Percentiles rank a stretch among this genome's conserved stretches.
These are phyloP conservation scores for Aldabrachelys gigantea DNA, from an alignment of 2,113 vertebrate genomes.

Conservation along the genomic window DNA sequence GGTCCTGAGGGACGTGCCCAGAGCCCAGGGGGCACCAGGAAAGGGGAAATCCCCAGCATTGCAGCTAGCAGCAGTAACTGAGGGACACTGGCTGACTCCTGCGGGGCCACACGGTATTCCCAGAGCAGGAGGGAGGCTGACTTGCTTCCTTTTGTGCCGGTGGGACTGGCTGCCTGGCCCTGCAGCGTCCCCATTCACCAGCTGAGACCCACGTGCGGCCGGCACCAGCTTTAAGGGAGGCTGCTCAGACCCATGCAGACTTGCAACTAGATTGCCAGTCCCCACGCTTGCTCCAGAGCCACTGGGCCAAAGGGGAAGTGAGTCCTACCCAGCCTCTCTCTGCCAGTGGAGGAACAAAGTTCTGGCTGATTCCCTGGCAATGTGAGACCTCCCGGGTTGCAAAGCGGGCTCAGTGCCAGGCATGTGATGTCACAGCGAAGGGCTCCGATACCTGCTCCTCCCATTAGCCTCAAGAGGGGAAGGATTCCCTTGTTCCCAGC, in stretches of 20 bases:
- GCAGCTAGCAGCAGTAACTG: background rate
- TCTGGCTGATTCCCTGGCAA: background rate
- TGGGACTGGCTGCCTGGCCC: background rate
- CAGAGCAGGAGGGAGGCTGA: background rate
- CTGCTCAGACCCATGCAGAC: background rate
- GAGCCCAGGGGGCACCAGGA: background rate
- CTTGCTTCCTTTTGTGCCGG: background rate
- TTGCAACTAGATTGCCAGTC: background rate
- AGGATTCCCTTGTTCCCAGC: background rate
- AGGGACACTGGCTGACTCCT: background rate
- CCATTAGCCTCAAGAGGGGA: background rate
- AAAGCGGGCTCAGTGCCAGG: background rate
- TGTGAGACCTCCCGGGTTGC: background rate
- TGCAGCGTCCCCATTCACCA: background rate
- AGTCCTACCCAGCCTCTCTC: background rate
- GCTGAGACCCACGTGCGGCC: background rate
- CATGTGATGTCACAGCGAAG: background rate
- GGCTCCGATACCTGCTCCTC: background rate
- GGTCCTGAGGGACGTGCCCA: background rate
- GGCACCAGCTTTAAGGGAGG: background rate
- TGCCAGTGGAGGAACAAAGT: background rate
- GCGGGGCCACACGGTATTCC: background rate
- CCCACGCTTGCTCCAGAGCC: background rate
- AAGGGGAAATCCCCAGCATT: background rate
- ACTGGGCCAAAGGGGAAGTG: background rate